phyloP scores from a whole-genome alignment of 2,888 invertebrate species.

The Lepidochrysops patricia region DNA sequence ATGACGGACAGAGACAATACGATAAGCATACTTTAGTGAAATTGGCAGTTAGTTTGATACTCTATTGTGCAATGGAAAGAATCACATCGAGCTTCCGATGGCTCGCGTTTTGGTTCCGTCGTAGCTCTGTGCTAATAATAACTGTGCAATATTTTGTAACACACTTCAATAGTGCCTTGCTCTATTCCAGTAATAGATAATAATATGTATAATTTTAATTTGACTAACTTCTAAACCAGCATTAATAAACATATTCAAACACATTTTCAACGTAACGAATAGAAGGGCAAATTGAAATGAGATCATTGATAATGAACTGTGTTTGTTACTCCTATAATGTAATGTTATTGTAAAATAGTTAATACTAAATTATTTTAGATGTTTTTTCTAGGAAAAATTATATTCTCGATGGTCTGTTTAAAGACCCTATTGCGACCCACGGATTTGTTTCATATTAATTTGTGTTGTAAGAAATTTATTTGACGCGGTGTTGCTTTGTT shows the following conservation, averaged over 20 bases:
- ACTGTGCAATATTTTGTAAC: slow-evolving; percentile 1
- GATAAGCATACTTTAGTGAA: no score
- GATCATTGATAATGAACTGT: not conserved
- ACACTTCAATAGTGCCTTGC: not conserved
- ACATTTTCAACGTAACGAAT: not conserved
- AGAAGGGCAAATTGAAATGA: slow-evolving; percentile 4
- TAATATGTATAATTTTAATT: not conserved
- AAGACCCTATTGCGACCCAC: slow-evolving; percentile 37
- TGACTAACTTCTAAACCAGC: not conserved
- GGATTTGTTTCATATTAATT: slow-evolving; percentile 14
- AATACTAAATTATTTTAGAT: slow-evolving; percentile 47
- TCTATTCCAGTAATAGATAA: not conserved
- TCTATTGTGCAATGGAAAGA: not conserved
- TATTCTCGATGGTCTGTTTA: slow-evolving; percentile 53
- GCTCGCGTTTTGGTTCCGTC: not conserved
- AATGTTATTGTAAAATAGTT: slow-evolving; percentile 31
- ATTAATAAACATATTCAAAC: not conserved
- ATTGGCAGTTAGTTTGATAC: not conserved
- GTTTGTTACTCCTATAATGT: slow-evolving; percentile 24
- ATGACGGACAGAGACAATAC: no score
- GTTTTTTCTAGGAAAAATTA: slow-evolving; percentile 56
- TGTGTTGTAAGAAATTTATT: slow-evolving; percentile 8
- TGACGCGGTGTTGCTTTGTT: slow-evolving; percentile 11
- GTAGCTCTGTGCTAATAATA: not conserved
- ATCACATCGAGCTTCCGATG: not conserved